Evolutionary conservation across 2,113 vertebrate genomes (phyloP).

Genomic region (Laterallus jamaicensis): DNA sequence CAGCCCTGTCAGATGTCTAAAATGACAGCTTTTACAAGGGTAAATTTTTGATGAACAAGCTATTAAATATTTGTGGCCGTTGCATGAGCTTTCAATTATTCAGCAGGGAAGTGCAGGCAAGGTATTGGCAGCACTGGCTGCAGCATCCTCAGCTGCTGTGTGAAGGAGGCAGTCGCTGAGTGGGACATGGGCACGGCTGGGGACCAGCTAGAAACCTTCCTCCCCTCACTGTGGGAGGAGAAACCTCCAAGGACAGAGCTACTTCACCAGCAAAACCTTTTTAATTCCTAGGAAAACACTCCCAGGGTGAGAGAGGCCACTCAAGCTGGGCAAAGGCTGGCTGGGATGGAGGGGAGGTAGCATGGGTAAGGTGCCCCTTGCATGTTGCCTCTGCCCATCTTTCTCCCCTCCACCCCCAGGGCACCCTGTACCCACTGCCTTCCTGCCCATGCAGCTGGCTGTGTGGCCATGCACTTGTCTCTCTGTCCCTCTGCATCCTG

Average conservation of each 20-base stretch:
- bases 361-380: accelerated
- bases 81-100: slow-evolving; percentile 50
- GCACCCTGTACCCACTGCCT: background rate
- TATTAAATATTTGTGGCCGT: slow-evolving; percentile 61
- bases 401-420: background rate
- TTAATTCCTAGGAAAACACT: background rate
- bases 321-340: accelerated
- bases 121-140: background rate
- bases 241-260: background rate
- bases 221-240: background rate
- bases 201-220: background rate
- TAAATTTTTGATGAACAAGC: slow-evolving; percentile 64
- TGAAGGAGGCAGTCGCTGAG: accelerated
- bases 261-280: background rate
- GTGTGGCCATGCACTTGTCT: background rate
- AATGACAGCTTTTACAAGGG: background rate
- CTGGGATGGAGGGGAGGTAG: background rate
- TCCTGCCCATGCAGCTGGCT: background rate
- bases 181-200: background rate
- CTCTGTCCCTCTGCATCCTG: background rate
- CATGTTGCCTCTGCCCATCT: background rate
- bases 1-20: background rate
- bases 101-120: background rate
- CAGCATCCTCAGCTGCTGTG: background rate
- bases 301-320: background rate